These are phyloP conservation scores for Meiosimyza decipiens DNA, from an alignment of 2,888 invertebrate species.

Conservation along the genomic window DNA sequence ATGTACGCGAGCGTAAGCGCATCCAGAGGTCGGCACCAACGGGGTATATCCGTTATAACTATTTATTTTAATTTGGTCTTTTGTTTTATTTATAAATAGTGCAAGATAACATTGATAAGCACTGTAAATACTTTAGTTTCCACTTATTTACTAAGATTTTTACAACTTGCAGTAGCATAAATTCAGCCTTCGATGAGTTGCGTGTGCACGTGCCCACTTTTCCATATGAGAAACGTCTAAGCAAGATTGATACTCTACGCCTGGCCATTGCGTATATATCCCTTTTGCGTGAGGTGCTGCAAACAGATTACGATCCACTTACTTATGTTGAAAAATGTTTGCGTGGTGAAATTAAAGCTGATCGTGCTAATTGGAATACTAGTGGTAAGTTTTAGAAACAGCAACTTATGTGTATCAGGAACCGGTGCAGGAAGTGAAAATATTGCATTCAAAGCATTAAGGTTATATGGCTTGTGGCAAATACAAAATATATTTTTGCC, in stretches of 20 bases:
- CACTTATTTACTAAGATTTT: neutral
- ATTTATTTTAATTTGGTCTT: constrained; percentile 2
- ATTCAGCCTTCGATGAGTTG: constrained; percentile 98
- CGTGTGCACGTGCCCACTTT: constrained; percentile 98
- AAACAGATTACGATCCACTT: constrained; percentile 89
- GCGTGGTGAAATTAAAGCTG: constrained; percentile 88
- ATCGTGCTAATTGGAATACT: constrained; percentile 94
- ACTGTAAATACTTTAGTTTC: constrained; percentile 31
- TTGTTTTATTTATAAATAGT: neutral
- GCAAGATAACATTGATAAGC: neutral
- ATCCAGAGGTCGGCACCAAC: constrained; percentile 97
- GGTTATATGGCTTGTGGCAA: no score
- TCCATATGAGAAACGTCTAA: constrained; percentile 97
- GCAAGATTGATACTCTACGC: constrained; percentile 97
- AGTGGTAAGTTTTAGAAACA: constrained; percentile 76
- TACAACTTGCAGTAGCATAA: constrained; percentile 87
- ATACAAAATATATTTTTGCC: no score
- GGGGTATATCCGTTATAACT: constrained; percentile 70
- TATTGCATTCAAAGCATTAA: no score
- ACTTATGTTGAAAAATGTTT: constrained; percentile 94
- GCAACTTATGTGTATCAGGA: neutral
- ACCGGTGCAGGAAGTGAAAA: no score
- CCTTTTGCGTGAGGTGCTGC: constrained; percentile 86
- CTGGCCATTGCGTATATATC: constrained; percentile 98
- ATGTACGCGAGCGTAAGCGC: constrained; percentile 95